Evolutionary conservation across 2,797 vertebrate genomes (phyloP).

Genomic region (Silurus aristotelis): DNA sequence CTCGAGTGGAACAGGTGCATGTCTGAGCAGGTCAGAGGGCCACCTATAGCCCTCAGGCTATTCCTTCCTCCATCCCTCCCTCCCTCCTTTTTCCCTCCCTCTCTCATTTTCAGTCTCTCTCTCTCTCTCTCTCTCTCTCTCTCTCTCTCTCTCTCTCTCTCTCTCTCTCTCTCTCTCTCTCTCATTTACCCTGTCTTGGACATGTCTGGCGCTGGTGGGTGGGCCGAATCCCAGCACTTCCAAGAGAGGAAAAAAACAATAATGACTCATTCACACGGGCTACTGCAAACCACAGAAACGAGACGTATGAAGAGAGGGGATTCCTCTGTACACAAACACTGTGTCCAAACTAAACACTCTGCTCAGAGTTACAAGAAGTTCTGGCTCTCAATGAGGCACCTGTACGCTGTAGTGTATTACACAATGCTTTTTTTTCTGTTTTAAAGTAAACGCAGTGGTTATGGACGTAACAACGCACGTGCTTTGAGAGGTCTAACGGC

Average conservation of each 20-base stretch:
- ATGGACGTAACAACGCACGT: background rate
- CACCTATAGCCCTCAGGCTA: slow-evolving; percentile 64
- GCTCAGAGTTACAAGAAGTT: slow-evolving; percentile 28
- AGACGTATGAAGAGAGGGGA: slow-evolving; percentile 69
- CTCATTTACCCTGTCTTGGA: background rate
- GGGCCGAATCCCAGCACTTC: slow-evolving; percentile 57
- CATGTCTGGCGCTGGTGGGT: slow-evolving; percentile 48
- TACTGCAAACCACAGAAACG: slow-evolving; percentile 66
- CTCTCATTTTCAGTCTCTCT: slow-evolving; percentile 4
- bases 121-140: background rate
- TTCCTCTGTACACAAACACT: slow-evolving; percentile 65
- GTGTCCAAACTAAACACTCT: slow-evolving; percentile 39
- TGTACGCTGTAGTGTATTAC: slow-evolving; percentile 9
- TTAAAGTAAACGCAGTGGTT: background rate
- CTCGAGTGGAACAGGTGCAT: slow-evolving; percentile 73
- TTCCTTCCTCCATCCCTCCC: slow-evolving; percentile 37
- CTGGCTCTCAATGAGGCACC: slow-evolving; percentile 6
- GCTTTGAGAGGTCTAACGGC: too few relatives aligned
- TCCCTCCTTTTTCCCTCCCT: slow-evolving; percentile 22
- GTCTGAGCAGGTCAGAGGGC: slow-evolving; percentile 72
- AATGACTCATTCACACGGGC: slow-evolving; percentile 66
- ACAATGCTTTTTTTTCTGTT: slow-evolving; percentile 2
- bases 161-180: background rate
- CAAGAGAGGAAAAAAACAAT: slow-evolving; percentile 51
- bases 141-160: background rate